A percentile compares a stretch with the other conserved stretches of the same genome.
Evolutionary conservation across 2,797 vertebrate species (phyloP).

Genomic region (Cossypha heuglini): DNA sequence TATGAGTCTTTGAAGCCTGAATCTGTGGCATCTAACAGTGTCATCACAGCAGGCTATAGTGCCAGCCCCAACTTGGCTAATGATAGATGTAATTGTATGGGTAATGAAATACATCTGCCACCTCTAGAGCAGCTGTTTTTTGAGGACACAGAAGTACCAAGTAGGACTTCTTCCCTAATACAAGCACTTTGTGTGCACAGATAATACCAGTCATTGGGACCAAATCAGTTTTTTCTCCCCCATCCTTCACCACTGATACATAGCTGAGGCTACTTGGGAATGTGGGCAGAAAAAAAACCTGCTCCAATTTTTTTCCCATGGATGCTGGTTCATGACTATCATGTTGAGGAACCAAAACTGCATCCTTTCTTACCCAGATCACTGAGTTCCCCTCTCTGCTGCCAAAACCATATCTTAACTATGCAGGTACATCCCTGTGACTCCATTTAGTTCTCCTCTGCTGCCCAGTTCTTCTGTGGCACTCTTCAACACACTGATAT

Average conservation of each 20-base stretch:
- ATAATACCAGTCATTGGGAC: background rate
- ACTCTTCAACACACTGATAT: background rate
- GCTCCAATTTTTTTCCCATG: background rate
- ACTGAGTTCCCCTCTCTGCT: background rate
- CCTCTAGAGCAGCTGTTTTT: background rate
- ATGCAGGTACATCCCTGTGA: background rate
- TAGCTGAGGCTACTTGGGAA: background rate
- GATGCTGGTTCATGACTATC: background rate
- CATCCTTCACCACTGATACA: background rate
- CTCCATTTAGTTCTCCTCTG: background rate
- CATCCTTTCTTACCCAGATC: background rate
- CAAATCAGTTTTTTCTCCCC: background rate
- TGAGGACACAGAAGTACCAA: background rate
- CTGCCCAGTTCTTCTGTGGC: background rate
- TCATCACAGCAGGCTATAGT: background rate
- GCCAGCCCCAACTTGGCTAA: background rate
- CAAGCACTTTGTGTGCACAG: background rate
- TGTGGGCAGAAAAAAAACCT: background rate
- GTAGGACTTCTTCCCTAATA: background rate
- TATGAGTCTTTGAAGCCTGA: background rate
- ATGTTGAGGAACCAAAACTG: background rate
- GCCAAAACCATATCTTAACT: background rate
- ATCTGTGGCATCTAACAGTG: background rate
- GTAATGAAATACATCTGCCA: background rate
- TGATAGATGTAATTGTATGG: background rate